Percentiles rank a stretch among this genome's conserved stretches.
phyloP scores from a whole-genome alignment of 2,113 vertebrate genomes.

The Bufo gargarizans region DNA sequence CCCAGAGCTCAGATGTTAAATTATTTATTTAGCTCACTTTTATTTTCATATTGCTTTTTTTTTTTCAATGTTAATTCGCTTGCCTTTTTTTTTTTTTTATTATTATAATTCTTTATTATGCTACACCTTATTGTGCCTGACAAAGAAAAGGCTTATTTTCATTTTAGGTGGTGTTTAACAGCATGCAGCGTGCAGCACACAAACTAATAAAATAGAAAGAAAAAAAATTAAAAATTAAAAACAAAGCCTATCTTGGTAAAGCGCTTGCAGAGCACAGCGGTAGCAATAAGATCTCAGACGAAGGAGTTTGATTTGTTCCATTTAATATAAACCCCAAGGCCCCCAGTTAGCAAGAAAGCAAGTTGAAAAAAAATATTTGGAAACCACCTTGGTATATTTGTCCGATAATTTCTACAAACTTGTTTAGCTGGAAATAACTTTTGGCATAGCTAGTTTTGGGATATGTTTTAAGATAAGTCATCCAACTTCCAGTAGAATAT shows the following conservation, averaged over 20 bases:
- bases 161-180: conserved; percentile 58
- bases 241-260: conserved; percentile 45
- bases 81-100: conserved; percentile 45
- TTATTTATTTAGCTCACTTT: conserved; percentile 53
- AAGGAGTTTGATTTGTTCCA: conserved; percentile 56
- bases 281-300: conserved; percentile 52
- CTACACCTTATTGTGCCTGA: conserved; percentile 55
- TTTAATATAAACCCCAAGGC: conserved; percentile 59
- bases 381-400: conserved; percentile 43
- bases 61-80: conserved; percentile 35
- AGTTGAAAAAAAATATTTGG: conserved; percentile 45
- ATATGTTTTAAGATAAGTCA: no score
- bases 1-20: conserved; percentile 41
- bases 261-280: conserved; percentile 55
- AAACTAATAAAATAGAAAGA: conserved; percentile 49
- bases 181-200: conserved; percentile 41
- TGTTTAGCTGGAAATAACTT: conserved; percentile 25
- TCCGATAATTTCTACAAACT: conserved; percentile 52
- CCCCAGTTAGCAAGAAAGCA: conserved; percentile 53
- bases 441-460: neutral
- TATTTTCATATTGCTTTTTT: conserved; percentile 48
- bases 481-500: no score
- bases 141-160: conserved; percentile 55
- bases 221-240: neutral
- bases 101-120: conserved; percentile 41